Evolutionary conservation across 2,888 invertebrate species (phyloP).

Genomic region (Lithophane ornitopus): DNA sequence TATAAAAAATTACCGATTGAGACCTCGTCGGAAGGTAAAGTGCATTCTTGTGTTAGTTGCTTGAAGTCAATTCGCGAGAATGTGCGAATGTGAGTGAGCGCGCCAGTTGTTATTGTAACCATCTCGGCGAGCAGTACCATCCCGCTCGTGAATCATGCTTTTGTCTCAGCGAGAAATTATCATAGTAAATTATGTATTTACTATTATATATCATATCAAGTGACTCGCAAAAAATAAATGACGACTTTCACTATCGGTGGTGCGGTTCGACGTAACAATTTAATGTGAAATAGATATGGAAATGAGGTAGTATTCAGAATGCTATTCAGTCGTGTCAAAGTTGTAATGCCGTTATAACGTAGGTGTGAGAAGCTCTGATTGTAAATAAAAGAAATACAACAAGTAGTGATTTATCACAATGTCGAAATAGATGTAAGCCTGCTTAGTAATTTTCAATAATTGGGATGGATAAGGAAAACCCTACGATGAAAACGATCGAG

Average conservation of each 20-base stretch:
- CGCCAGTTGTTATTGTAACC: slow-evolving; percentile 73
- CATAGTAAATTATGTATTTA: slow-evolving; percentile 67
- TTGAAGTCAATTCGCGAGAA: slow-evolving; percentile 85
- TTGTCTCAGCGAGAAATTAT: slow-evolving; percentile 70
- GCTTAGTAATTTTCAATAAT: slow-evolving; percentile 9
- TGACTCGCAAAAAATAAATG: slow-evolving; percentile 63
- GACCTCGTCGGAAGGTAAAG: slow-evolving; percentile 84
- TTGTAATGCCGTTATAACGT: slow-evolving; percentile 63
- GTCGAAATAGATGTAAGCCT: slow-evolving; percentile 24
- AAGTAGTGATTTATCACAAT: slow-evolving; percentile 35
- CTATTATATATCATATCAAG: slow-evolving; percentile 55
- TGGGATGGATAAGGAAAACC: slow-evolving; percentile 4
- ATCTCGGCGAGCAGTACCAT: slow-evolving; percentile 61
- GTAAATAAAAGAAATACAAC: slow-evolving; percentile 54
- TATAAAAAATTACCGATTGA: slow-evolving; percentile 87
- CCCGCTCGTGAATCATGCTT: slow-evolving; percentile 73
- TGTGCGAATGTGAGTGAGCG: slow-evolving; percentile 83
- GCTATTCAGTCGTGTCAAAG: slow-evolving; percentile 64
- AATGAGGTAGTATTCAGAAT: slow-evolving; percentile 64
- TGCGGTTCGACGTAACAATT: slow-evolving; percentile 63
- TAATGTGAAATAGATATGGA: slow-evolving; percentile 65
- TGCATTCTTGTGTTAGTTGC: slow-evolving; percentile 88
- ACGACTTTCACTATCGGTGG: slow-evolving; percentile 67
- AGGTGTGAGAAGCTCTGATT: slow-evolving; percentile 59
- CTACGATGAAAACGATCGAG: slow-evolving; percentile 7